Evolutionary conservation across 2,113 vertebrate genomes (phyloP).

Genomic region (Corynorhinus townsendii): DNA sequence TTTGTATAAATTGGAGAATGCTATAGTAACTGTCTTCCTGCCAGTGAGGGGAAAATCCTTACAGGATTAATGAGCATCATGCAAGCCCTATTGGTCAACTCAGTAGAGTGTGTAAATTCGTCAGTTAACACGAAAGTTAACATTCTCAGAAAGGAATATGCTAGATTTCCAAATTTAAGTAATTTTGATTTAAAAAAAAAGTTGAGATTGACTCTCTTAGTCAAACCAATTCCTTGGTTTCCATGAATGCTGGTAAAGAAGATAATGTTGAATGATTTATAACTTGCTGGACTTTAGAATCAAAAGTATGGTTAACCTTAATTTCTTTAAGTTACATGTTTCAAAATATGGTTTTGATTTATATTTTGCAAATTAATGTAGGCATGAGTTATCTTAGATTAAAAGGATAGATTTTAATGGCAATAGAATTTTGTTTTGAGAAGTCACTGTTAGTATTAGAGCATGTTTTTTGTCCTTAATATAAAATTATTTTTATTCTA

Average conservation of each 20-base stretch:
- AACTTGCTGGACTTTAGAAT: neutral
- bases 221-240: neutral
- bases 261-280: neutral
- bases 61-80: neutral
- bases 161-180: conserved; percentile 8
- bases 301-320: neutral
- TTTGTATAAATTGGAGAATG: neutral
- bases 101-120: neutral
- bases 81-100: neutral
- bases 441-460: neutral
- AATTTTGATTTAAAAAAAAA: neutral
- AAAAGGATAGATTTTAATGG: neutral
- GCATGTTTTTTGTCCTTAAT: neutral
- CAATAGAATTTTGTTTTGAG: neutral
- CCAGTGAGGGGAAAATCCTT: neutral
- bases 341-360: conserved; percentile 9
- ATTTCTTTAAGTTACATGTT: neutral
- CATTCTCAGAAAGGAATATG: neutral
- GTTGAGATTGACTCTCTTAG: neutral
- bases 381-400: neutral
- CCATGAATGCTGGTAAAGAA: neutral
- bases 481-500: neutral
- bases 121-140: neutral
- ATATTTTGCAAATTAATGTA: neutral
- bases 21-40: neutral